Conservation (phyloP, 92 coral and sea anemone species). For the Paramuricea clavata region DNA sequence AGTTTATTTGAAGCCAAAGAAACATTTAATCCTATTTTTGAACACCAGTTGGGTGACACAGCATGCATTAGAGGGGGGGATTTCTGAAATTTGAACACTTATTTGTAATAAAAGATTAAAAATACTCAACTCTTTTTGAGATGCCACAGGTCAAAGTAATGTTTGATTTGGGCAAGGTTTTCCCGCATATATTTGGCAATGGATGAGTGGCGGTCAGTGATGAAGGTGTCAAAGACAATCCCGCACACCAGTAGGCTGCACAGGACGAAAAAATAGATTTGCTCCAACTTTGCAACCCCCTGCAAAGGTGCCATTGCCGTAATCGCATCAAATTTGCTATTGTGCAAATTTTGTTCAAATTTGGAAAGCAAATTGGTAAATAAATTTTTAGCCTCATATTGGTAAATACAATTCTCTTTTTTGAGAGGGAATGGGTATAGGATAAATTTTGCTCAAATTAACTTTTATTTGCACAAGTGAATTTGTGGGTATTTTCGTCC, state of each 20-base stretch:
- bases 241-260: constrained; percentile 38
- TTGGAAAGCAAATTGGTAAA: too few relatives aligned
- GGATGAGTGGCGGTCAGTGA: constrained; percentile 21
- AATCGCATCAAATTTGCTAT: too few relatives aligned
- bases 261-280: too few relatives aligned
- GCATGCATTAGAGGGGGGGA: not conserved
- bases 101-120: not conserved
- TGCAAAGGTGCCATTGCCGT: too few relatives aligned
- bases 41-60: not conserved
- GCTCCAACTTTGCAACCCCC: too few relatives aligned
- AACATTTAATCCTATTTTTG: not conserved
- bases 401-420: too few relatives aligned
- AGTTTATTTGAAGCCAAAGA: not conserved
- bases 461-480: too few relatives aligned
- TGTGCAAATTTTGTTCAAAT: too few relatives aligned
- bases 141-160: constrained; percentile 26
- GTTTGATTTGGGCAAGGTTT: constrained; percentile 4
- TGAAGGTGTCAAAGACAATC: constrained; percentile 21
- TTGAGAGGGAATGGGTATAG: too few relatives aligned
- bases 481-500: too few relatives aligned
- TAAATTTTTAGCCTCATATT: too few relatives aligned
- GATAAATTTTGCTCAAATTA: too few relatives aligned
- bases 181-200: constrained; percentile 22
- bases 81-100: not conserved
- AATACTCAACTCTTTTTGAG: constrained; percentile 34